Evolutionary conservation across 2,797 vertebrate genomes (phyloP), one percentile per base, ranked within the genome.

Genomic region (Schizopygopsis malacanthus): DNA sequence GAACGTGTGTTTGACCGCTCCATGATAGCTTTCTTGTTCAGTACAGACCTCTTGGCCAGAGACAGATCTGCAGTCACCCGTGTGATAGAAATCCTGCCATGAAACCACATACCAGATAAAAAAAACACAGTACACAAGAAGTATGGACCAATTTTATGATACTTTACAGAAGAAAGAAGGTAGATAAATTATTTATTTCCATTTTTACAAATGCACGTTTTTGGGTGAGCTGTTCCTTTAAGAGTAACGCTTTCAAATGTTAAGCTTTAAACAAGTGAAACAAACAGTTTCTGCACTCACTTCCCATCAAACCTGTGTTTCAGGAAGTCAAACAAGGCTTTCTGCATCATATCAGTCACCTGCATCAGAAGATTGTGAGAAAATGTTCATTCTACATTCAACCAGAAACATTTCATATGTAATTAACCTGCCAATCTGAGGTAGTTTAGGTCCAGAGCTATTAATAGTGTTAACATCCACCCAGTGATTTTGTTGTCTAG

Each of bases 281-380:
- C 22, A 37, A 73, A 10, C 16, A 37, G 7, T 67, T 67, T 67
- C 28, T 67, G 7, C 63, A 90, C 96, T 95, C 90, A 98, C 98
- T 97, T 98, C 95, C 98, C 97, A 4, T 99, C 98, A 39, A 99
- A 99, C 90, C 97, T 96, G 94, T 99, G 98, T 95, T 99, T 99
- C 84, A 99, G 93, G 94, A 98, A 99, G 93, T 99, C 98, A 79
- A 99, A 99, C 90, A 99, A 94, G 70, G 98, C 98, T 95, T 99
- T 99, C 96, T 99, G 98, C 98, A 99, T 99, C 98, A 99, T 99
- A 93, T 99, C 98, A 43, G 98, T 99, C 91, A 98, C 98, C 98
- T 98, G 90, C 8, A 63, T 67, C 50, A 79, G 22, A 43, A 79
- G 25, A 61, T 71, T 25, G 28, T 72, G n/a, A 85, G 20, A 81